These are phyloP conservation scores for Brachyptera putata DNA, from an alignment of 2,888 invertebrate genomes.

Conservation along the genomic window DNA sequence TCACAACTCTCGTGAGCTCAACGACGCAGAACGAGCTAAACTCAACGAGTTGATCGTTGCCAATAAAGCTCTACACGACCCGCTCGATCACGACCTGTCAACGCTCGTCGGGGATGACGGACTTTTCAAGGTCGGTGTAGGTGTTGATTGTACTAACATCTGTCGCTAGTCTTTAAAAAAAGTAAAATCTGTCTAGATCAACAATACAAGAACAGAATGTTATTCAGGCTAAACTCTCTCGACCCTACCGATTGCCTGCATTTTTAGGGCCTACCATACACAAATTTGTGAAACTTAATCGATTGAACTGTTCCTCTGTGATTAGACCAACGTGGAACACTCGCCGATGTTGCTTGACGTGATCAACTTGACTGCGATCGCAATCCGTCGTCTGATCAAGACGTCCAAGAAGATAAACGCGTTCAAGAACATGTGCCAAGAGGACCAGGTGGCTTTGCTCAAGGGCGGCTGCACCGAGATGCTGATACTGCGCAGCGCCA, in stretches of 20 bases:
- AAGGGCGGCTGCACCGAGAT: conserved; percentile 96
- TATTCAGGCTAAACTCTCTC: neutral
- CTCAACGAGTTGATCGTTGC: conserved; percentile 80
- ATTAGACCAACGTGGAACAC: conserved; percentile 30
- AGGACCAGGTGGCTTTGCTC: conserved; percentile 82
- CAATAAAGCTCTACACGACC: conserved; percentile 77
- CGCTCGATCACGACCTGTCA: conserved; percentile 76
- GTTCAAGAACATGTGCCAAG: conserved; percentile 90
- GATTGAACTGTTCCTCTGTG: too few species aligned
- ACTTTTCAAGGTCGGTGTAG: conserved; percentile 51
- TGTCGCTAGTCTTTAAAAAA: too few species aligned
- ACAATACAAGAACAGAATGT: too few species aligned
- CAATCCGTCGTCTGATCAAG: conserved; percentile 72
- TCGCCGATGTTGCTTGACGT: conserved; percentile 64
- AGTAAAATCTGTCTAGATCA: too few species aligned
- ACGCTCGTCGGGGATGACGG: conserved; percentile 62
- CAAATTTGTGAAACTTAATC: too few species aligned
- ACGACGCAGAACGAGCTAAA: conserved; percentile 78
- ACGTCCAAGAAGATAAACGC: conserved; percentile 60
- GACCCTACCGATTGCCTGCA: neutral
- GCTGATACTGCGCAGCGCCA: conserved; percentile 89
- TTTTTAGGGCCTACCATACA: neutral
- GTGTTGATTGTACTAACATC: too few species aligned
- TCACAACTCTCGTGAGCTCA: conserved; percentile 57
- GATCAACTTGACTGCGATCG: conserved; percentile 87